phyloP scores from a whole-genome alignment of 2,113 vertebrate genomes.

The Ginglymostoma cirratum region DNA sequence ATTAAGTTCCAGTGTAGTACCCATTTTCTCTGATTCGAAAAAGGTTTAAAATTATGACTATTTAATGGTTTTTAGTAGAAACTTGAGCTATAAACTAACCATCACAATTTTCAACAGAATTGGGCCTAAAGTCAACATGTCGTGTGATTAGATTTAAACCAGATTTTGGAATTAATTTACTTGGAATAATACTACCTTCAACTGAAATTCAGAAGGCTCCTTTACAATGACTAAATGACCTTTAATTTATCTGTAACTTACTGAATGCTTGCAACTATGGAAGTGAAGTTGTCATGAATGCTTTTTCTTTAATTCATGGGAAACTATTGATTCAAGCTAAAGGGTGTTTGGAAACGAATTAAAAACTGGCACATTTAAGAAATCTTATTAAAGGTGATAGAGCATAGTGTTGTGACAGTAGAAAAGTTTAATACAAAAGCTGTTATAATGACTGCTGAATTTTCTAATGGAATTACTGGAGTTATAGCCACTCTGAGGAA shows the following conservation, averaged over 20 bases:
- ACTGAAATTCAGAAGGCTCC: not conserved
- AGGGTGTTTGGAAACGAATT: not conserved
- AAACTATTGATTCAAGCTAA: not conserved
- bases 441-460: not conserved
- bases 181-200: not conserved
- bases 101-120: not conserved
- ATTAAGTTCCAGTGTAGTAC: not conserved
- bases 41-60: not conserved
- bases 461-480: not conserved
- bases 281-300: not conserved
- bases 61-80: not conserved
- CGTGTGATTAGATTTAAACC: not conserved
- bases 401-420: not conserved
- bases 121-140: not conserved
- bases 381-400: not conserved
- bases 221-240: not conserved
- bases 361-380: not conserved
- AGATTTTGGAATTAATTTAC: not conserved
- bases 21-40: not conserved
- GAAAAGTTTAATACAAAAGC: not conserved
- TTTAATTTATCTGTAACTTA: not conserved
- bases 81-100: not conserved
- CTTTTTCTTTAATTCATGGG: not conserved
- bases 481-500: too few species aligned
- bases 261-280: not conserved